Base-by-base conservation (phyloP, 2,113 vertebrate genomes). In the Mesitornis unicolor region DNA sequence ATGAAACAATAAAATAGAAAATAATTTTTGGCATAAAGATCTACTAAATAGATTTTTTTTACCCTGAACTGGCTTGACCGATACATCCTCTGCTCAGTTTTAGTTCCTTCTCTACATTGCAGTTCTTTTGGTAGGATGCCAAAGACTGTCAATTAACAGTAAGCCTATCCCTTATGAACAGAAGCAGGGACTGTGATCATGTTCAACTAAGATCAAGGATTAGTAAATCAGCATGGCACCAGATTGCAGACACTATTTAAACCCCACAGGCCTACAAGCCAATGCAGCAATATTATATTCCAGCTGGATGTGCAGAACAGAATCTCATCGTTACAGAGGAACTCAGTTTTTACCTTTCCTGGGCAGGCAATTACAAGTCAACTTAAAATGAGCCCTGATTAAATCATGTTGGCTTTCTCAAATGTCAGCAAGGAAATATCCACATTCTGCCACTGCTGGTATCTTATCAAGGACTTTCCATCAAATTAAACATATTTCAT, bases 61-160 rank as follows among this genome's bases (percentile, higher is more conserved):
- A 14, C 38, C 20, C 60, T 50, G 87, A 95, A 95, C 8, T 95
- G 93, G 74, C 60, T 86, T 84, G 97, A 88, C 91, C 5, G 0
- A 87, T 47, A 85, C 43, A 75, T 91, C 87, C 88, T 93, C 89
- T 45, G 78, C 90, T 91, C 95, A 70, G 60, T 94, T 93, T 97
- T 97, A 95, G 93, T 88, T 96, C 81, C 95, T 92, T 95, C 95
- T 97, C 96, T 96, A 95, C 95, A 95, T 95, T 97, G 97, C 97
- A 97, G 97, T 94, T 89, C 91, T 96, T 89, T 95, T 98, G 98
- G 98, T 98, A 97, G 94, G 93, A 75, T 2, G 98, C 99, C 98
- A 98, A 94, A 96, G 84, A 92, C 98, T 96, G 98, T 98, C 98
- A 98, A 98, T 99, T 98, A 98, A 98, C 97, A 87, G 98, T 98